Evolutionary conservation across 30 jellyfish, hydroid and myxozoan genomes (phyloP).

Genomic region (Turritopsis dohrnii): DNA sequence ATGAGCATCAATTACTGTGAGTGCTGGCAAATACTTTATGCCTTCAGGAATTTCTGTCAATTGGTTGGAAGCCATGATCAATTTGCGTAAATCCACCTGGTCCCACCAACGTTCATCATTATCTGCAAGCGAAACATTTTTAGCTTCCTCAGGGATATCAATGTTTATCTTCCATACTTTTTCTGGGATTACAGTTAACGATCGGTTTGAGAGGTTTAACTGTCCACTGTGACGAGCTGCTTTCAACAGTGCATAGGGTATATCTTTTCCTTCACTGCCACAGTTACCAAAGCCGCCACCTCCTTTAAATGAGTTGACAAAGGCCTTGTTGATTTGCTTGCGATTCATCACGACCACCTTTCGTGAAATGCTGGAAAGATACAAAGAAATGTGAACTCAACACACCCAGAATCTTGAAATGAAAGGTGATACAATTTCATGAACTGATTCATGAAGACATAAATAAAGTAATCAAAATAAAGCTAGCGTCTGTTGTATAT

Average conservation of each 20-base stretch:
- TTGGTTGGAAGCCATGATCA: slow-evolving; percentile 81
- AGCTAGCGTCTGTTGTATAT: neutral
- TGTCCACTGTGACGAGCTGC: slow-evolving; percentile 85
- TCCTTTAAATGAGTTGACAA: slow-evolving; percentile 2
- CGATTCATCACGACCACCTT: neutral
- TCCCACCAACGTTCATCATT: slow-evolving; percentile 98
- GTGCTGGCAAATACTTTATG: slow-evolving; percentile 66
- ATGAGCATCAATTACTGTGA: slow-evolving; percentile 75
- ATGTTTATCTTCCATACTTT: slow-evolving; percentile 74
- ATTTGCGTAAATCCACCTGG: slow-evolving; percentile 69
- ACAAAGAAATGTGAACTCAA: no score
- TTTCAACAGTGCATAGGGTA: slow-evolving; percentile 62
- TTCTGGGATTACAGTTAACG: slow-evolving; percentile 48
- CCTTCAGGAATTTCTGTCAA: slow-evolving; percentile 49
- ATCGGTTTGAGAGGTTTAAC: slow-evolving; percentile 61
- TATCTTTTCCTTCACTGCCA: slow-evolving; percentile 9
- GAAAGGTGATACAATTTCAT: neutral
- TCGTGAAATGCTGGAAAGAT: no score
- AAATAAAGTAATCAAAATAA: neutral
- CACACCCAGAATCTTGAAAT: neutral
- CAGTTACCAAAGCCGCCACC: neutral
- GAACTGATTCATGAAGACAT: neutral
- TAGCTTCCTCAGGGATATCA: slow-evolving; percentile 84
- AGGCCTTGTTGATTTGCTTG: slow-evolving; percentile 40
- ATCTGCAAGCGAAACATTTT: slow-evolving; percentile 45